A percentile compares a stretch with the other conserved stretches of the same genome.
Evolutionary conservation across 2,888 invertebrate genomes (phyloP).

Genomic region (Meloe dianella): DNA sequence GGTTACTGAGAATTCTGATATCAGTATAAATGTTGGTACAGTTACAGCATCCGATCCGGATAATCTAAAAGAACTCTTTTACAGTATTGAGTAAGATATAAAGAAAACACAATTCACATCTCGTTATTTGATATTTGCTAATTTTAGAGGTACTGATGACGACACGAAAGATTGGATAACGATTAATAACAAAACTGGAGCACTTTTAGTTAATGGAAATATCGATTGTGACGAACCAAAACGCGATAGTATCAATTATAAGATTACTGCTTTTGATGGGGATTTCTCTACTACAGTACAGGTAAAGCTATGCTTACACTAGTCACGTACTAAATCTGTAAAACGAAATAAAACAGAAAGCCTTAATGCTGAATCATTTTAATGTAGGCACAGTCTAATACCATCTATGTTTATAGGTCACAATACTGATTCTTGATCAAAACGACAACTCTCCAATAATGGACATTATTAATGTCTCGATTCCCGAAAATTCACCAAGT

Average conservation of each 20-base stretch:
- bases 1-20: constrained; percentile 64
- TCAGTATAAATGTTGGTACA: constrained; percentile 63
- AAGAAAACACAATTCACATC: background rate
- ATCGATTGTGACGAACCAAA: constrained; percentile 66
- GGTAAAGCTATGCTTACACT: constrained; percentile 47
- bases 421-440: constrained; percentile 65
- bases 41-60: constrained; percentile 69
- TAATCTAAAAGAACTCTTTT: constrained; percentile 65
- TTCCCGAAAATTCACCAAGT: constrained; percentile 62
- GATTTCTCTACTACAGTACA: constrained; percentile 52
- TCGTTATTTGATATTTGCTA: background rate
- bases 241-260: constrained; percentile 62
- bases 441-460: constrained; percentile 65
- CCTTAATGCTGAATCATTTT: too few relatives aligned
- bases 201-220: constrained; percentile 59
- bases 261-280: constrained; percentile 63
- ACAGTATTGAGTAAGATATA: constrained; percentile 55
- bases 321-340: background rate
- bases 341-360: too few relatives aligned
- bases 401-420: constrained; percentile 59
- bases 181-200: constrained; percentile 63
- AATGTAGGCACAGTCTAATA: background rate
- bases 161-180: constrained; percentile 61
- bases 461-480: constrained; percentile 48
- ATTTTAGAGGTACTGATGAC: constrained; percentile 57